A percentile compares a stretch with the other conserved stretches of the same genome.
These are phyloP conservation scores for Telmatochromis brichardi DNA, from an alignment of 2,113 vertebrate species.

Conservation along the genomic window DNA sequence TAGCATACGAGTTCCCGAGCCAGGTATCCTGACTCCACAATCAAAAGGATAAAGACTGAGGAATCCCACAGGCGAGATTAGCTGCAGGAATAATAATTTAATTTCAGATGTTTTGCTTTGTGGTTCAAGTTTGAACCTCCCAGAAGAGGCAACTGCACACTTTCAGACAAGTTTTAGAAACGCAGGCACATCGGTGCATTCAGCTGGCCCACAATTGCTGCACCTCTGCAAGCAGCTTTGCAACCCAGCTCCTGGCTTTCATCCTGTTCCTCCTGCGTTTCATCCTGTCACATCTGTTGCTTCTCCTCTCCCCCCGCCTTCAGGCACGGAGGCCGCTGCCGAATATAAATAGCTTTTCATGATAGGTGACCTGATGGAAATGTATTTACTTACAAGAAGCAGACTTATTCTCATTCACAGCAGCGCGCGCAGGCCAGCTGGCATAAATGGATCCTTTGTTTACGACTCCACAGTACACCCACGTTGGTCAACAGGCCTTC, in stretches of 20 bases:
- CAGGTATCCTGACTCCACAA: neutral
- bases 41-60: neutral
- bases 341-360: neutral
- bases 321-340: neutral
- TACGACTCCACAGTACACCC: neutral
- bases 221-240: neutral
- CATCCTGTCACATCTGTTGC: neutral
- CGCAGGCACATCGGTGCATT: neutral
- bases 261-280: neutral
- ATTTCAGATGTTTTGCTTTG: neutral
- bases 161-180: neutral
- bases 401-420: neutral
- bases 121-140: neutral
- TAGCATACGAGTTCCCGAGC: neutral
- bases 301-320: neutral
- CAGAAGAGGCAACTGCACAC: neutral
- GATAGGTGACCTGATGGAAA: neutral
- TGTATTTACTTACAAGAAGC: neutral
- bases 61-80: neutral
- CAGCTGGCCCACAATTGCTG: neutral
- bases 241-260: neutral
- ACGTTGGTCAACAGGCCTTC: neutral
- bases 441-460: neutral
- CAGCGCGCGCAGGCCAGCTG: neutral
- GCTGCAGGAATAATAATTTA: neutral